These are phyloP conservation scores for Julus scandinavius DNA, from an alignment of 2,888 invertebrate genomes.

Conservation along the genomic window DNA sequence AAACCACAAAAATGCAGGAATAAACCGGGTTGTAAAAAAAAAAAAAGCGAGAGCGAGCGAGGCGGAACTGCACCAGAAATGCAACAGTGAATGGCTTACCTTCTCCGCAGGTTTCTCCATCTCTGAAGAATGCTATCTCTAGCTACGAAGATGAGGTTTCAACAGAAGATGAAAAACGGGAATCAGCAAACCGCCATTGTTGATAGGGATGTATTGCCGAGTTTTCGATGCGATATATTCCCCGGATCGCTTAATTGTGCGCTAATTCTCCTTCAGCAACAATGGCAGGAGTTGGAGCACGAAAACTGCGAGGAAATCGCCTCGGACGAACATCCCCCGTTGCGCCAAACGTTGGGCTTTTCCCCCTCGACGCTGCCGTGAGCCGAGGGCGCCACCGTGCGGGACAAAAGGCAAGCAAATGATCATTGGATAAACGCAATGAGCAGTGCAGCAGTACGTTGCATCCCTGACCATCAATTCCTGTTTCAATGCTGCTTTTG, in stretches of 20 bases:
- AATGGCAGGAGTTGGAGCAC: slow-evolving; percentile 34
- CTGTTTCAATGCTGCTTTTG: not conserved
- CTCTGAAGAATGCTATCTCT: not conserved
- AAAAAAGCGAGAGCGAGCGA: not conserved
- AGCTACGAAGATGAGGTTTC: not conserved
- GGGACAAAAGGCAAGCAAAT: not conserved
- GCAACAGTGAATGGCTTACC: slow-evolving; percentile 35
- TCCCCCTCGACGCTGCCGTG: slow-evolving; percentile 25
- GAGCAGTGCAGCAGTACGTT: not conserved
- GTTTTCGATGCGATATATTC: not conserved
- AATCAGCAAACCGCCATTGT: slow-evolving; percentile 27
- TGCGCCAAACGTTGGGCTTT: slow-evolving; percentile 51
- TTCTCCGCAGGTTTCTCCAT: slow-evolving; percentile 39
- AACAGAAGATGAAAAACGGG: not conserved
- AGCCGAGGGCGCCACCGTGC: not conserved
- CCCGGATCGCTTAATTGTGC: not conserved
- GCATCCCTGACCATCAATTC: not conserved
- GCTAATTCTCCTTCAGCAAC: not conserved
- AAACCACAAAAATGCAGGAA: not conserved
- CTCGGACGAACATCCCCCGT: slow-evolving; percentile 43
- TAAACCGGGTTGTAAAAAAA: not conserved
- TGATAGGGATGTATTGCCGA: not conserved
- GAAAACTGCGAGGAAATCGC: not conserved
- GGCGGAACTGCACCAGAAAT: not conserved
- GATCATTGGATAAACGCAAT: not conserved